Evolutionary conservation across 2,888 invertebrate species (phyloP), one percentile per base, ranked within the genome.

Genomic region (Lysandra bellargus): DNA sequence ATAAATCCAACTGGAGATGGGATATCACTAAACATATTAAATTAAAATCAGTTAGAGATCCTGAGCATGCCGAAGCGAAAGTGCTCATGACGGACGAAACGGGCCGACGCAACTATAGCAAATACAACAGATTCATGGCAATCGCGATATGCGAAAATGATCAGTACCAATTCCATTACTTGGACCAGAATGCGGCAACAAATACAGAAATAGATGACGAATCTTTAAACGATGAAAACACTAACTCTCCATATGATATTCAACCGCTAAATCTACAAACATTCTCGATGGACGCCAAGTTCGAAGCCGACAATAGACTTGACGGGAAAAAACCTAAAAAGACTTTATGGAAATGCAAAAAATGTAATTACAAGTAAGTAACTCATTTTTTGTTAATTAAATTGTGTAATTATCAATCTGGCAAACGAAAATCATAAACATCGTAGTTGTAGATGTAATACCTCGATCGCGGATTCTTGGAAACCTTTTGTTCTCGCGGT

Each of bases 1-100:
- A 98, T 88, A 97, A 98, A 84, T 98, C 98, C 49, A 99, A 99
- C 88, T 99, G 99, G 98, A 96, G 98, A 83, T 99, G 98, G 98
- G 99, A 99, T 92, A 98, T 99, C 81, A 98, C 98, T 44, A 98
- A 99, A 90, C 99, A 99, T 90, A 98, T 99, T 83, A 97, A 98
- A 86, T 95, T 98, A 85, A 98, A 98, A 94, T 97, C 97, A 7
- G 97, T 97, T 37, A 95, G 98, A 82, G 98, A 98, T 92, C 96
- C 97, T 78, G 96, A 96, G 78, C 98, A 98, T 90, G 96, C 96
- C 85, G 96, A 96, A 82, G 97, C 97, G 78, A 96, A 97, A 90
- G 98, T 98, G 74, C 94, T 98, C 80, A 97, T 98, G 97, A 98
- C 98, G 78, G 98, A 98, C 88, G 98, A 98, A 91, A 98, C 98